Base-by-base conservation (phyloP, 2,113 vertebrate species). In the Pan troglodytes region DNA sequence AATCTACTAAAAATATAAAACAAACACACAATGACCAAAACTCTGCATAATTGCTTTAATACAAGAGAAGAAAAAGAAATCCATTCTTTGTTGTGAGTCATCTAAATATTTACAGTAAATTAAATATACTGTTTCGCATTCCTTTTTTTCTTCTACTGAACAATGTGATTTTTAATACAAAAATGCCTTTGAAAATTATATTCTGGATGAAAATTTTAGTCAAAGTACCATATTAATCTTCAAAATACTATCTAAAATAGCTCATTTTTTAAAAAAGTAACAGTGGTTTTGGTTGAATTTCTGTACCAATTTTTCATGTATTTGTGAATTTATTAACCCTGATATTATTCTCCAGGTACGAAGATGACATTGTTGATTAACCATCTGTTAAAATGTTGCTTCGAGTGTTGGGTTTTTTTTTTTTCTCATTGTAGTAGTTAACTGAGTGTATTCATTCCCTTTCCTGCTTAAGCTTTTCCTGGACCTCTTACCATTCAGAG, bases 1-100 rank as follows among this genome's bases (percentile, higher is more conserved):
- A 96, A 25, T 64, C 50, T 90, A 81, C 17, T 70, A 93, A 81
- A 88, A 87, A 45, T 94, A 67, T 48, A 76, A 88, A 92, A 59
- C 6, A 40, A 40, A 40, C 40, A 40, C 40, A 40, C 40, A 76
- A 40, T 80, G n/a, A 16, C 23, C 35, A 91, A 81, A 11, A 68
- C 70, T 92, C 27, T 70, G 1, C 16, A 20, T 83, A 20, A 10
- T 40, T 67, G 5, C 3, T 88, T 70, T 57, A 96, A 50, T 48
- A 84, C 3, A 45, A 25, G 35, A 92, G 4, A 82, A 88, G 16
- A 86, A 64, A 81, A 89, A 79, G 1, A 96, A 97, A 18, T 14
- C 1, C 6, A 45, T 75, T 38, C 61, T 93, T 87, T 16, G 79
- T 78, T 64, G 4, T 52, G n/a, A 16, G 20, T 3, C 30, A 73